These are phyloP conservation scores for Morpho achilles DNA, from an alignment of 2,888 invertebrate genomes.

Conservation along the genomic window DNA sequence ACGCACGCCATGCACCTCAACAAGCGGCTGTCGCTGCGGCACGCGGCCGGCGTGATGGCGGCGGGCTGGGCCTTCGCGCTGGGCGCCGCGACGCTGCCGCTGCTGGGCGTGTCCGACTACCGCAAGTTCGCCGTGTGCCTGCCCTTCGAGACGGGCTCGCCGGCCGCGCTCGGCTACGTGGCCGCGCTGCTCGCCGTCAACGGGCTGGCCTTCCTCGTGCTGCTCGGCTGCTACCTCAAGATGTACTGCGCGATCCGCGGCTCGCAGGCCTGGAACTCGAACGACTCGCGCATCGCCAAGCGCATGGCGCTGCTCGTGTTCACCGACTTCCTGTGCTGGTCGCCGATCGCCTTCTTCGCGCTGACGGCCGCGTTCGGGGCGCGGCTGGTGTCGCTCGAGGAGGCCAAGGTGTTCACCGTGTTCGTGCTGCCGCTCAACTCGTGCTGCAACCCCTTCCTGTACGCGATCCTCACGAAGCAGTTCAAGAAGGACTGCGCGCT, in stretches of 20 bases:
- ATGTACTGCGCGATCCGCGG: slow-evolving; percentile 99
- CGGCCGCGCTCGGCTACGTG: slow-evolving; percentile 91
- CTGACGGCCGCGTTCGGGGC: slow-evolving; percentile 95
- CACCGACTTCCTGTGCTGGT: slow-evolving; percentile 98
- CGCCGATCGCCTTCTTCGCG: slow-evolving; percentile 97
- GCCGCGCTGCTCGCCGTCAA: slow-evolving; percentile 94
- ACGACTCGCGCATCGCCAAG: slow-evolving; percentile 97
- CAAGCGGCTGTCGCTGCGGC: slow-evolving; percentile 92
- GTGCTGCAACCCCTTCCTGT: slow-evolving; percentile 98
- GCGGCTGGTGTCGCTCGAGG: slow-evolving; percentile 94
- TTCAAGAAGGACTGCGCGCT: slow-evolving; percentile 98
- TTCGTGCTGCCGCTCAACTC: slow-evolving; percentile 97
- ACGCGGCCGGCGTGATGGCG: slow-evolving; percentile 95
- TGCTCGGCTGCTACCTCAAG: slow-evolving; percentile 97
- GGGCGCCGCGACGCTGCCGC: slow-evolving; percentile 91
- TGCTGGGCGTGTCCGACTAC: slow-evolving; percentile 96
- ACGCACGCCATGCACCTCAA: slow-evolving; percentile 98
- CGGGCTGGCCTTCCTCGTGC: slow-evolving; percentile 94
- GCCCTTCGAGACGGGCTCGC: slow-evolving; percentile 93
- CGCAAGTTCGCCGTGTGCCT: slow-evolving; percentile 97
- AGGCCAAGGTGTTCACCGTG: slow-evolving; percentile 97
- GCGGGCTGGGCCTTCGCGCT: slow-evolving; percentile 95
- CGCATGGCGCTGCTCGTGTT: slow-evolving; percentile 97
- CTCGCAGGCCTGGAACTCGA: slow-evolving; percentile 98
- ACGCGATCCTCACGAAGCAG: slow-evolving; percentile 98